These are phyloP conservation scores for Colinus virginianus DNA, from an alignment of 2,113 vertebrate species.

Conservation along the genomic window DNA sequence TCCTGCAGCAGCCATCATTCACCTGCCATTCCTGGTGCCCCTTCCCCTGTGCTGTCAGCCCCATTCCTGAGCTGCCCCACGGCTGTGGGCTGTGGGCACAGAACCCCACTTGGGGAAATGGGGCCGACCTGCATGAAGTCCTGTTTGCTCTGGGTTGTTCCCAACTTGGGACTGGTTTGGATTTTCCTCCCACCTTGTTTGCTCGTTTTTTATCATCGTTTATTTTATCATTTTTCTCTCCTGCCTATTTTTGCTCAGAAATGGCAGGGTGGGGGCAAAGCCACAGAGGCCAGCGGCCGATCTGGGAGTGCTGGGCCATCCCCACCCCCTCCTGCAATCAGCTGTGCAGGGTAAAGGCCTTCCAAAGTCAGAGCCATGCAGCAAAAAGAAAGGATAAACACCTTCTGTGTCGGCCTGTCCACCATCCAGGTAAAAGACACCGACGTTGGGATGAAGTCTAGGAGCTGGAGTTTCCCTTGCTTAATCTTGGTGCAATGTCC, in stretches of 20 bases:
- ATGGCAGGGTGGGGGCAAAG: background rate
- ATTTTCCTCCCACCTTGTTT: background rate
- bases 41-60: background rate
- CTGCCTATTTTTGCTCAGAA: background rate
- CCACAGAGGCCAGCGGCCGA: accelerated
- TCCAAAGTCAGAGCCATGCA: background rate
- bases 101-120: background rate
- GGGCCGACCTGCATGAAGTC: background rate
- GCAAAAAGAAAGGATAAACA: background rate
- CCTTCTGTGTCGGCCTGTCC: background rate
- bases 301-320: no score
- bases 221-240: background rate
- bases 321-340: background rate
- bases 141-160: background rate
- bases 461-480: accelerated
- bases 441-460: accelerated
- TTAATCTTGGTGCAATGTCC: accelerated
- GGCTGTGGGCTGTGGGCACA: no score
- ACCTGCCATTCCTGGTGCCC: background rate
- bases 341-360: background rate
- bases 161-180: background rate
- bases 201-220: background rate
- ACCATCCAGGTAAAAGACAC: background rate
- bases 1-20: background rate
- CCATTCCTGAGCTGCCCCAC: background rate